Evolutionary conservation across 2,797 vertebrate genomes (phyloP), one percentile per base, ranked within the genome.

Genomic region (Ptychobarbus kaznakovi): DNA sequence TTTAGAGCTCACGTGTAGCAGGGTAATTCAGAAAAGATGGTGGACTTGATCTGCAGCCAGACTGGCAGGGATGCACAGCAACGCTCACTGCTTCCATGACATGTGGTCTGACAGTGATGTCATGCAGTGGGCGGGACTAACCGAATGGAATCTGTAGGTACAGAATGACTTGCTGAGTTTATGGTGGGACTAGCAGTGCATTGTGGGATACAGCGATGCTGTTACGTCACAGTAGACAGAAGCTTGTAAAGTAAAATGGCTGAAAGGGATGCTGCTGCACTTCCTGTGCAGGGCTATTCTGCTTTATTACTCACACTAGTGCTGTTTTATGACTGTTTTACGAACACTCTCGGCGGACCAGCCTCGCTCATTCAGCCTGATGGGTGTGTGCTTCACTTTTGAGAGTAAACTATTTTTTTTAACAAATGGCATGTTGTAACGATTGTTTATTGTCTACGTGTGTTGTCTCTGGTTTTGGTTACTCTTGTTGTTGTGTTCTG

Each of bases 171-270:
- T 69, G 32, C 46, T 76, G 13, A 38, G 40, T 77, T 86, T 63
- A 76, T 56, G 44, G 20, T 79, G n/a, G 35, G 46, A 49, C n/a
- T 16, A 46, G 68, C 65, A 0, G 38, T 72, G 82, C 78, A 51
- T 80, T 65, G 63, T 85, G 88, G 82, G 88, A 88, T 74, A 32
- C 28, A 68, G n/a, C 5, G 32, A 22, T 0, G 7, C n/a, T n/a
- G 18, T 66, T 82, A 82, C 65, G 11, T 87, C 86, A 73, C 12
- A 66, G 20, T 28, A 70, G 63, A 65, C 46, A 42, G 73, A 70
- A 78, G 66, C 82, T 87, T 63, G 65, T 66, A 81, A 87, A 87
- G 72, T 38, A 70, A 87, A 82, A 65, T 35, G 44, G 49, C 68
- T 13, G 56, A 83, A 6, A 16, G 68, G 69, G 44, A 38, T 58